Base-by-base conservation (phyloP, 2,797 vertebrate species). In the Scyliorhinus canicula region DNA sequence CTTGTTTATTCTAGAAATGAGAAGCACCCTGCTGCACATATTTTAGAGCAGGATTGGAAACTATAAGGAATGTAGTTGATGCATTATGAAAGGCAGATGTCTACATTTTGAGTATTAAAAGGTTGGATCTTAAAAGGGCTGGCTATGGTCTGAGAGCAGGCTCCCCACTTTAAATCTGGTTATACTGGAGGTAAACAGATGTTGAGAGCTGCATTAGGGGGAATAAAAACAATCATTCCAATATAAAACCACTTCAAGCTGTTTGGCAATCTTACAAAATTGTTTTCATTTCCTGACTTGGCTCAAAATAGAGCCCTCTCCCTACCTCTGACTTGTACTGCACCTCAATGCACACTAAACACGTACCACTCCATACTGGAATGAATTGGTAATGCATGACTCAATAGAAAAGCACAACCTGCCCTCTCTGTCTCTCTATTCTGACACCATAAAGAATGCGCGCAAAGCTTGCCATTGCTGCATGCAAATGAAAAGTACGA, bases 221-320 rank as follows among this genome's bases (percentile, higher is more conserved):
- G 26, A 47, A 90, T 4, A 35, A 57, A 90, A 94, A 94, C 9
- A 94, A 74, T 94, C 67, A 52, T 94, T 74, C 47, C 14, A 12
- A 65, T 50, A 35, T 71, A 74, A 94, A 94, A 69, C 44, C 67
- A 94, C 44, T 94, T 71, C 44, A 94, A 74, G 93, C 93, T 52
- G 50, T 74, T 94, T 94, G 93, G 65, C 47, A 94, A 50, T 16
- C 11, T 71, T 52, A 35, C 24, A 71, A 93, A 35, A 67, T 94
- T 2, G 47, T 94, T 74, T 71, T 94, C 93, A 94, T 74, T 94
- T 71, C 67, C 65, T 94, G 93, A 69, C 44, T 94, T 69, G 93
- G 24, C 31, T 74, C 19, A 71, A 94, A n/a, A 74, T 19, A 35
- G 24, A 24, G 12, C 47, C 67, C 28, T 19, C 26, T n/a, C n/a